Percentiles rank a stretch among this genome's conserved stretches.
phyloP scores from a whole-genome alignment of 2,888 invertebrate species.

The Gymnocheta viridis region DNA sequence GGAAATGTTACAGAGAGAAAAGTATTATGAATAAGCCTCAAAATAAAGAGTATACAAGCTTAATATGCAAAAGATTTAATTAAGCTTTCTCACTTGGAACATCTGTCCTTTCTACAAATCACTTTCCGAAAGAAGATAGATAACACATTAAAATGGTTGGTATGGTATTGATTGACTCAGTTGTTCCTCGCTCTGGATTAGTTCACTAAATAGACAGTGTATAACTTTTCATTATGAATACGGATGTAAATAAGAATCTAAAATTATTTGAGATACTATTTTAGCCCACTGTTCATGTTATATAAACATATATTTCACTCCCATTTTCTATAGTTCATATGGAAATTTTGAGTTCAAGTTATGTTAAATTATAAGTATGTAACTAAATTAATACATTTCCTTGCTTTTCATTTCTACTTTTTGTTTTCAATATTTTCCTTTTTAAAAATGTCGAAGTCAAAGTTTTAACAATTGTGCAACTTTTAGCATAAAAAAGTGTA shows the following conservation, averaged over 20 bases:
- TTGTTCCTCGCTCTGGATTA: too few relatives aligned
- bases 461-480: slow-evolving; percentile 44
- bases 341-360: slow-evolving; percentile 11
- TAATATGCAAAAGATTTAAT: too few relatives aligned
- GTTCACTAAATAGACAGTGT: too few relatives aligned
- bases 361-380: slow-evolving; percentile 22
- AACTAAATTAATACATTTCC: slow-evolving; percentile 34
- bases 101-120: too few relatives aligned
- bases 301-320: background rate
- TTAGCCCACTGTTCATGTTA: background rate
- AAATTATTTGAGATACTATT: background rate
- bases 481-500: slow-evolving; percentile 27
- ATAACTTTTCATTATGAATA: background rate
- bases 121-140: too few relatives aligned
- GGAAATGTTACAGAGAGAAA: too few relatives aligned
- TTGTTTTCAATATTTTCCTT: background rate
- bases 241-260: too few relatives aligned
- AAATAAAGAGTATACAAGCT: too few relatives aligned
- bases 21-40: too few relatives aligned
- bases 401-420: background rate
- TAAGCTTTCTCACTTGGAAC: too few relatives aligned
- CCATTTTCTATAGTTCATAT: background rate
- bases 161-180: too few relatives aligned
- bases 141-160: too few relatives aligned
- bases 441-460: slow-evolving; percentile 44